Conservation (phyloP, 1,140 invertebrate species). For the Gonioctena quinquepunctata region DNA sequence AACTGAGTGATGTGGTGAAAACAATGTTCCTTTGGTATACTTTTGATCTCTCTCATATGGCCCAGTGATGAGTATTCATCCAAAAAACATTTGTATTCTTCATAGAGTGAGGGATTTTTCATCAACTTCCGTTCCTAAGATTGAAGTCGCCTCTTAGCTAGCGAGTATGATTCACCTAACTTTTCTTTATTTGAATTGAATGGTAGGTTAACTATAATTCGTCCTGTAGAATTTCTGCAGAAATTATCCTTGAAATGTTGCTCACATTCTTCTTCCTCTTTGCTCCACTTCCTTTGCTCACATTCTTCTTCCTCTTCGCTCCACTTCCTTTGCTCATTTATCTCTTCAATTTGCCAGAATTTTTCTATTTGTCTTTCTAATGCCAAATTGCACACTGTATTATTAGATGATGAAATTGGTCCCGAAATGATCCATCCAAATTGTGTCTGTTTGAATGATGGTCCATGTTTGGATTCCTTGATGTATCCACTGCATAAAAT, state of each 20-base stretch:
- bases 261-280: slow-evolving; percentile 22
- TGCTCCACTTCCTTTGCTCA: not conserved
- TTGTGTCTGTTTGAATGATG: slow-evolving; percentile 19
- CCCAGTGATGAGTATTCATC: slow-evolving; percentile 42
- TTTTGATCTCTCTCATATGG: too few species aligned
- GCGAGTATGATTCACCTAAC: slow-evolving; percentile 15
- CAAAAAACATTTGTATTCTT: slow-evolving; percentile 21
- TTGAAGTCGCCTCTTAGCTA: slow-evolving; percentile 18
- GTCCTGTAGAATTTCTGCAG: not conserved
- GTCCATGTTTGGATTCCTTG: slow-evolving; percentile 6
- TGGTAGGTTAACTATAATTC: slow-evolving; percentile 25
- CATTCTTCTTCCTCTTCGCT: slow-evolving; percentile 6
- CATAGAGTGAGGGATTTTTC: slow-evolving; percentile 13
- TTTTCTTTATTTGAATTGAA: slow-evolving; percentile 8
- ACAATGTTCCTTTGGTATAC: too few species aligned
- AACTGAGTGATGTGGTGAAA: too few species aligned
- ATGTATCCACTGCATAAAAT: slow-evolving; percentile 21
- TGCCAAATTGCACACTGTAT: not conserved
- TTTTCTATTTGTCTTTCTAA: not conserved
- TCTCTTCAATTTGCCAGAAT: slow-evolving; percentile 17
- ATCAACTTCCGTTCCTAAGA: slow-evolving; percentile 21
- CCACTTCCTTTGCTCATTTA: not conserved
- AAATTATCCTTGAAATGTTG: slow-evolving; percentile 9
- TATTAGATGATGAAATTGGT: not conserved
- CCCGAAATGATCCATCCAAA: slow-evolving; percentile 19